Percentiles rank a stretch among this genome's conserved stretches.
phyloP scores from a whole-genome alignment of 2,888 invertebrate genomes.

The Rhyacophila evoluta region DNA sequence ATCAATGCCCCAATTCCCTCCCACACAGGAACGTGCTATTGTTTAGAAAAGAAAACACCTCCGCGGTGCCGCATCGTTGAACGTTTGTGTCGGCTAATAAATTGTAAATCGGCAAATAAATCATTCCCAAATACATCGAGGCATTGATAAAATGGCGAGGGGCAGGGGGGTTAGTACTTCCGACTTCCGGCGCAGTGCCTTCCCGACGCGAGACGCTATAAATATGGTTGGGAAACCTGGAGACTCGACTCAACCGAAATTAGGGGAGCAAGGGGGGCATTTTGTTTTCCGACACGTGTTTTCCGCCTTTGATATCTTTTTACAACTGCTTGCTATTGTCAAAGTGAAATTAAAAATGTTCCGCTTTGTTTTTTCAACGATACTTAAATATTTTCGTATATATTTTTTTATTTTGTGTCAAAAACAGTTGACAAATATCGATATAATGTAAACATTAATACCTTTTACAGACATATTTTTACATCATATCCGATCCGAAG shows the following conservation, averaged over 20 bases:
- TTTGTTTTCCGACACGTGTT: neutral
- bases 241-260: neutral
- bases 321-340: no score
- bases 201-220: neutral
- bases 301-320: no score
- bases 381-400: no score
- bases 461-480: no score
- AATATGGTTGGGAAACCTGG: neutral
- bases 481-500: no score
- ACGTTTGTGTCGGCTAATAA: slow-evolving; percentile 42
- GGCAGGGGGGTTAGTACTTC: slow-evolving; percentile 39
- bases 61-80: neutral
- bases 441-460: no score
- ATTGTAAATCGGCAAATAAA: slow-evolving; percentile 48
- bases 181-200: slow-evolving; percentile 43
- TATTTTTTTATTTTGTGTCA: no score
- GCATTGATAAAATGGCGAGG: slow-evolving; percentile 46
- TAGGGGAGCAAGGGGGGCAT: neutral
- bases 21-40: slow-evolving; percentile 17
- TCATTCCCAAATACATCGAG: slow-evolving; percentile 43
- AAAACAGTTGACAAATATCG: no score
- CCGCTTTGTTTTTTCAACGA: no score
- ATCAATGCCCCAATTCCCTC: slow-evolving; percentile 17
- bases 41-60: slow-evolving; percentile 34
- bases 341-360: no score